Evolutionary conservation across 2,797 vertebrate genomes (phyloP), one percentile per base, ranked within the genome.

Genomic region (Sylvilagus floridanus): DNA sequence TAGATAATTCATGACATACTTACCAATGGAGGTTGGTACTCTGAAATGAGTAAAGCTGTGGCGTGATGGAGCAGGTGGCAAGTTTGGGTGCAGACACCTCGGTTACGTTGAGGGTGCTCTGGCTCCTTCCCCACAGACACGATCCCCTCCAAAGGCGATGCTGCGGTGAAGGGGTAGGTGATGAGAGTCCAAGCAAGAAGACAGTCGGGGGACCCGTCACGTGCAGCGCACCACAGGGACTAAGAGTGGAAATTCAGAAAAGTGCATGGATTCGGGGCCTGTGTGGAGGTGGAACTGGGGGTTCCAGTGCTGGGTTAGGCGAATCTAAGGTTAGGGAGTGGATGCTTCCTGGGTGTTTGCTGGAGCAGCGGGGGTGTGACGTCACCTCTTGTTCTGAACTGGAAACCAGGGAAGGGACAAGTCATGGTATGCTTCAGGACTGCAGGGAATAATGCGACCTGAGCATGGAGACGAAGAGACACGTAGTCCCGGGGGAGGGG

Each of bases 171-270:
- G 85, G 76, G 47, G 28, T 5, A 14, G 63, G 47, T 8, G 30
- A 37, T 4, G n/a, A 65, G 8, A 11, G 42, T 8, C 42, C 62
- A 76, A n/a, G 35, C 3, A 32, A 11, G 10, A 28, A 57, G 62
- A 63, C 2, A 4, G 0, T 21, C 28, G 22, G 13, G 19, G 50
- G 57, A 66, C 9, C 26, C 17, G 6, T 1, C 1, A 24, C 4
- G 32, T n/a, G 73, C 28, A 26, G 17, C 79, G 35, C 5, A 85
- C 21, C 35, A 37, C 57, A 73, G 14, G 24, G 6, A 26, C 16
- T 63, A 30, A 12, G 1, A 30, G 28, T 22, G 16, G 42, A 52
- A 62, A 28, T 8, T 28, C 32, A 62, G n/a, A 16, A 24, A 24
- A 72, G 16, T 5, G 37, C 22, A 28, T 12, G 9, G 47, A 6